A percentile compares a stretch with the other conserved stretches of the same genome.
These are phyloP conservation scores for Clarias pachynema DNA, from an alignment of 2,797 vertebrate species.

Conservation along the genomic window DNA sequence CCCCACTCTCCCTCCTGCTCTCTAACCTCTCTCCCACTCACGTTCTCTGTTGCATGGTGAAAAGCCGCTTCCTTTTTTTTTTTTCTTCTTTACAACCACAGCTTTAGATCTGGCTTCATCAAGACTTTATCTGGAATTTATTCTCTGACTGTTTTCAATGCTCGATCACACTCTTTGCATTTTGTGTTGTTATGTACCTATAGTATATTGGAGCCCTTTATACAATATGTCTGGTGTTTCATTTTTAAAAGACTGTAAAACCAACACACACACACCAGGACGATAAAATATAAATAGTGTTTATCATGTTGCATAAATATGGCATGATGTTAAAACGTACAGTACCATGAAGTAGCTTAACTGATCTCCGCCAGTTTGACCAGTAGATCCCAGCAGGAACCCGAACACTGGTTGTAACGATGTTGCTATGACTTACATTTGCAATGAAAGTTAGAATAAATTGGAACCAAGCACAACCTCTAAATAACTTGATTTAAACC, in stretches of 20 bases:
- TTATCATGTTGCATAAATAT: neutral
- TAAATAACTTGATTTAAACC: too few relatives aligned
- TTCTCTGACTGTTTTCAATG: neutral
- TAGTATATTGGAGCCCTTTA: neutral
- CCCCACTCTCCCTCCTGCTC: conserved; percentile 13
- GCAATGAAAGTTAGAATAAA: too few relatives aligned
- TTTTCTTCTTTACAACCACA: neutral
- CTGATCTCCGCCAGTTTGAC: neutral
- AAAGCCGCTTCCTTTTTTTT: conserved; percentile 1
- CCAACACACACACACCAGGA: neutral
- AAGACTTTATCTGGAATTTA: neutral
- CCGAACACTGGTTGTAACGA: too few relatives aligned
- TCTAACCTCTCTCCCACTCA: conserved; percentile 13
- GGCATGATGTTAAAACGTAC: neutral
- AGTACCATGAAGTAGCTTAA: neutral
- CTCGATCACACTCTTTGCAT: neutral
- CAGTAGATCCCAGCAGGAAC: neutral
- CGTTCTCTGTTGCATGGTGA: neutral
- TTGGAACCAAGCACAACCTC: too few relatives aligned
- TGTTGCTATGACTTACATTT: too few relatives aligned
- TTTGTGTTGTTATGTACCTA: neutral
- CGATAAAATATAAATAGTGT: neutral
- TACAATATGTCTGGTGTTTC: neutral
- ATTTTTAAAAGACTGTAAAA: neutral
- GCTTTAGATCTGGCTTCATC: neutral